These are phyloP conservation scores for Micromys minutus DNA, from an alignment of 2,113 vertebrate species.

Conservation along the genomic window DNA sequence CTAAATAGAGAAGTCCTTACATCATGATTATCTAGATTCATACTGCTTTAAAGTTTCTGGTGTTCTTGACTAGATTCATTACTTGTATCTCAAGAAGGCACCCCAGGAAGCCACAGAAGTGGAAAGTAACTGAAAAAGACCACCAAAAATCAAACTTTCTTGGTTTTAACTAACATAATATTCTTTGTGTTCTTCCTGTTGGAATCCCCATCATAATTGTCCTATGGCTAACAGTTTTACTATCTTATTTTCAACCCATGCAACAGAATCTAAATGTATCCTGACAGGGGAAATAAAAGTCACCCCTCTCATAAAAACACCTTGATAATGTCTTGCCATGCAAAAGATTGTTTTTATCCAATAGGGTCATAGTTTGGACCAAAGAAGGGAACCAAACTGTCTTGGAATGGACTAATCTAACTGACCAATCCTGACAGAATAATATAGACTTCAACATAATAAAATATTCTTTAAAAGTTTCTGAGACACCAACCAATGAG, in stretches of 20 bases:
- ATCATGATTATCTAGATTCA: no score
- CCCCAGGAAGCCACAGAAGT: no score
- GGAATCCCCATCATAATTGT: not conserved
- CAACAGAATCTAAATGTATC: not conserved
- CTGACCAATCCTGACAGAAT: not conserved
- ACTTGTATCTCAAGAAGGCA: no score
- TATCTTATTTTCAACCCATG: not conserved
- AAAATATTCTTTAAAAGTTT: not conserved
- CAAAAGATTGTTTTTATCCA: not conserved
- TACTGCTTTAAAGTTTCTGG: no score
- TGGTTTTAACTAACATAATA: not conserved
- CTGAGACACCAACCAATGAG: no score
- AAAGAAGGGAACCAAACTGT: not conserved
- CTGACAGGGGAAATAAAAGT: not conserved
- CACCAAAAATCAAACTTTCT: not conserved
- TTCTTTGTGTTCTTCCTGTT: not conserved
- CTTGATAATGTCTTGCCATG: not conserved
- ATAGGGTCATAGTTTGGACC: not conserved
- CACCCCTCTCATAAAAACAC: not conserved
- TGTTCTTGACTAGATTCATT: no score
- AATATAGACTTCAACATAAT: not conserved
- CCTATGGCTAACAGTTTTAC: not conserved
- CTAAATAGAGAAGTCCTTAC: no score
- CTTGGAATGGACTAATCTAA: not conserved
- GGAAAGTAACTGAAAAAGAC: not conserved